Evolutionary conservation across 2,888 invertebrate species (phyloP).

Genomic region (Masnerella sp.): DNA sequence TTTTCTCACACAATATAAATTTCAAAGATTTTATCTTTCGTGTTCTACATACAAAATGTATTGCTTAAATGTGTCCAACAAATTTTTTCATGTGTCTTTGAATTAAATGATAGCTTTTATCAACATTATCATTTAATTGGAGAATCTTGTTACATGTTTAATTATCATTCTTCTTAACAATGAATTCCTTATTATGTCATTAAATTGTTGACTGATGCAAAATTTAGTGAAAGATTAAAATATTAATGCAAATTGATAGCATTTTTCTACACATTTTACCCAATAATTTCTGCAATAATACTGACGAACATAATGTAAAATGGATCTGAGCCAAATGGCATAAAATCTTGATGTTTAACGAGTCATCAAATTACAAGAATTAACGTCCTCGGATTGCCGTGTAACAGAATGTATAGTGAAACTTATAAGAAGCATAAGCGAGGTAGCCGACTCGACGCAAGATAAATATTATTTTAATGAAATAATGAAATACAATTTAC

Average conservation of each 20-base stretch:
- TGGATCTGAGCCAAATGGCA: constrained; percentile 19
- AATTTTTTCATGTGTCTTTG: too few relatives aligned
- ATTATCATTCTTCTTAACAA: too few relatives aligned
- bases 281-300: too few relatives aligned
- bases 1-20: constrained; percentile 48
- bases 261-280: too few relatives aligned
- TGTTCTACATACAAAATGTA: constrained; percentile 34
- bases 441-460: constrained; percentile 52
- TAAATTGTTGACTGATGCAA: too few relatives aligned
- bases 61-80: constrained; percentile 5
- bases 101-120: too few relatives aligned
- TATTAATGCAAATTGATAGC: too few relatives aligned
- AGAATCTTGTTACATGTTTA: too few relatives aligned
- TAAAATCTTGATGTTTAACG: constrained; percentile 33
- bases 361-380: constrained; percentile 52
- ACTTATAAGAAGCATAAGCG: constrained; percentile 47
- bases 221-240: too few relatives aligned
- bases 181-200: too few relatives aligned
- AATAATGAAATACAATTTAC: constrained; percentile 62
- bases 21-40: constrained; percentile 38
- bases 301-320: constrained; percentile 9
- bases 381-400: constrained; percentile 33
- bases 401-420: constrained; percentile 52
- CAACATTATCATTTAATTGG: too few relatives aligned
- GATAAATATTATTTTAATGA: constrained; percentile 61